Base-by-base conservation (phyloP, 2,888 invertebrate species). In the Trachelus iudaicus region DNA sequence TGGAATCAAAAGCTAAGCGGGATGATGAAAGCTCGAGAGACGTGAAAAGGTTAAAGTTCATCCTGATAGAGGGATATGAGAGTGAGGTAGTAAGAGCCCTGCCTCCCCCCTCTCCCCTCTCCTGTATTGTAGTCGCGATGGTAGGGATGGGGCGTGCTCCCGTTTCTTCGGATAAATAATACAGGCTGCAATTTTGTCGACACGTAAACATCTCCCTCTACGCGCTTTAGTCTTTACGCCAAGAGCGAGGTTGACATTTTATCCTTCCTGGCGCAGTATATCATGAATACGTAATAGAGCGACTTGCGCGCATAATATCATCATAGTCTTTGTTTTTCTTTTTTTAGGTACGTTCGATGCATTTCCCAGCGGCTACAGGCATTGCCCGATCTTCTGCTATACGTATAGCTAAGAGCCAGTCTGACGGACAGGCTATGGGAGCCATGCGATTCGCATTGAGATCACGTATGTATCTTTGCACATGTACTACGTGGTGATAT, bases 401-500 rank as follows among this genome's bases (percentile, higher is more conserved):
- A 11, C 0, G 34, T 34, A 56, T 56, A 56, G 56, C 56, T 56
- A 56, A 56, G 23, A 56, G 56, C 2, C 23, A 56, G 23, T 56
- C 56, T 56, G 23, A 56, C 56, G 56, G 56, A 56, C 56, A 56
- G 56, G 56, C 56, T 56, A 56, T 56, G 56, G 56, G 80, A 74
- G 31, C 78, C 15, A 68, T 68, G 74, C 35, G 73, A 84, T 86
- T 85, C 81, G 79, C 79, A 83, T 80, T 56, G 79, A 79, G 82
- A 81, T 86, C 85, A 86, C 83, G 85, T 85, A 85, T 81, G 84
- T 85, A 85, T 83, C 80, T 82, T 81, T 81, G 77, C 83, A 79
- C 81, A 78, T 83, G 79, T 83, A 76, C 79, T 76, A 69, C 79
- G 81, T 80, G 82, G 81, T 80, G 81, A 81, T 85, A 85, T 85